Base-by-base conservation (phyloP, 35 echinoderm and acorn worm genomes). In the Eucidaris tribuloides region DNA sequence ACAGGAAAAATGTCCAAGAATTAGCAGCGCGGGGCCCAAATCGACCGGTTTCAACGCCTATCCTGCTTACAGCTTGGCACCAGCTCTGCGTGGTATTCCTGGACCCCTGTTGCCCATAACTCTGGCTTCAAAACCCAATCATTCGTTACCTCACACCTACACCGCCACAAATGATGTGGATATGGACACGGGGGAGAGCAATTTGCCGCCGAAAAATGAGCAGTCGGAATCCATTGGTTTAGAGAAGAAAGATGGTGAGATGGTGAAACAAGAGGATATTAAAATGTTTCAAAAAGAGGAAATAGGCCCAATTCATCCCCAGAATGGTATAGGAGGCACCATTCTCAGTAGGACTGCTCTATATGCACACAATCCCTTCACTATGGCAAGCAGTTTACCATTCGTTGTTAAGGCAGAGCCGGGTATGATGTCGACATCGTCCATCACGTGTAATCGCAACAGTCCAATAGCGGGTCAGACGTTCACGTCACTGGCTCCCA, bases 101-200 rank as follows among this genome's bases (percentile, higher is more conserved):
- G 48, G 9, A 13, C 41, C 68, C 29, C 44, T 20, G 19, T 20
- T 74, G 37, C 68, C 68, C 25, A 40, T 74, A 6, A 74, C 68
- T 17, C 68, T 44, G 11, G 36, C 68, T 20, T 74, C 68, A 38
- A 74, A 74, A 43, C 23, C 34, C 24, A 27, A n/a, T 22, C 68
- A 33, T 2, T 74, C 68, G 1, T 42, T 74, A n/a, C 68, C 68
- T 74, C 68, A 74, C 68, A 74, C 68, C 36, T 74, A 20, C n/a
- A 44, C 41, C 24, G 35, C 68, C 29, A 44, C 34, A 17, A 74
- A 38, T 41, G 68, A 74, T 9, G 20, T 74, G 7, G 68, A 74
- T 44, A 74, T 74, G 68, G 68, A 74, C 40, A 74, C 68, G n/a
- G 68, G 68, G 2, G 68, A 74, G 44, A n/a, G n/a, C n/a, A n/a